These are phyloP conservation scores for Actenoides hombroni DNA, from an alignment of 2,113 vertebrate species.

Conservation along the genomic window DNA sequence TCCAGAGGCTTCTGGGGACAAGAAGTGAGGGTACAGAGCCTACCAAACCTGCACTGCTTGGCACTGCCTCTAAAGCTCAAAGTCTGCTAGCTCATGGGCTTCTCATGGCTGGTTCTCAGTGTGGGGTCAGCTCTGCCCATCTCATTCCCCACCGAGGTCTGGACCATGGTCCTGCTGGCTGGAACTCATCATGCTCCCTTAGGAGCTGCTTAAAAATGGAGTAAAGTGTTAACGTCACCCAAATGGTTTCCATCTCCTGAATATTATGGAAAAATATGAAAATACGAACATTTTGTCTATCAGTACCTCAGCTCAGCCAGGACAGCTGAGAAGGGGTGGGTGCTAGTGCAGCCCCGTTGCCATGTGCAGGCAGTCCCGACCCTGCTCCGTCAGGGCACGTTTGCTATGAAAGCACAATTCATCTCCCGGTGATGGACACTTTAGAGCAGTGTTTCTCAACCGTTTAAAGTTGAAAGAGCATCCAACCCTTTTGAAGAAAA, in stretches of 20 bases:
- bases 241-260: background rate
- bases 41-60: background rate
- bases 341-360: background rate
- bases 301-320: background rate
- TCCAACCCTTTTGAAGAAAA: conserved; percentile 39
- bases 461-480: conserved; percentile 39
- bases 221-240: accelerated
- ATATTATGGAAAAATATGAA: accelerated
- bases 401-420: conserved; percentile 21
- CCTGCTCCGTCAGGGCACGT: background rate
- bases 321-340: background rate
- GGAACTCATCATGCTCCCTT: accelerated
- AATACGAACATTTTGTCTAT: background rate
- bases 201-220: background rate
- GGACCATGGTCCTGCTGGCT: accelerated
- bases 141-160: accelerated
- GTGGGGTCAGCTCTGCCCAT: background rate
- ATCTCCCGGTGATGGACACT: conserved; percentile 14
- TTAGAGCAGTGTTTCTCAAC: conserved; percentile 1
- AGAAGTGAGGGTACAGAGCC: background rate
- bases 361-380: accelerated
- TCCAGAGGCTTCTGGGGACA: background rate
- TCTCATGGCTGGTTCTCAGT: background rate
- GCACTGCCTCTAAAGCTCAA: background rate
- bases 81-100: background rate